Base-by-base conservation (phyloP, 1,140 invertebrate species). In the Lordiphosa mommai region DNA sequence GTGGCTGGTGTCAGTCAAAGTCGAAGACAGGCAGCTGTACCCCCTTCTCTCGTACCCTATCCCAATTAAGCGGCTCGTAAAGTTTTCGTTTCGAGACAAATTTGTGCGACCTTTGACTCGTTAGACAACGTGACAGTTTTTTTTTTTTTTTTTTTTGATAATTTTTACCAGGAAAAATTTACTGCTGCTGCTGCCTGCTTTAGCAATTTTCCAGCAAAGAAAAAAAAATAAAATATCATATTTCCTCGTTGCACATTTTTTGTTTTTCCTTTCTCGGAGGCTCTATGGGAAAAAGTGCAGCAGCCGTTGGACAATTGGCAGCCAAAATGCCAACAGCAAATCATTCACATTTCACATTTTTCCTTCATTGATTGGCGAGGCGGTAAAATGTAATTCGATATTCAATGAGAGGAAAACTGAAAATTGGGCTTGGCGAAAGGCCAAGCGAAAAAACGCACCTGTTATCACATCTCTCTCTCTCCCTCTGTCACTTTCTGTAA, bases 271-370 rank as follows among this genome's bases (percentile, higher is more conserved):
- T 53, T 69, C 41, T 58, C 59, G 55, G 56, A 29, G 72, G 50
- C 61, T 74, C 30, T 16, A 20, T 76, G 65, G 66, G 72, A 74
- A 61, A 61, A 82, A 82, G 61, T 82, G 76, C 76, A 82, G 65
- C 50, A 30, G 44, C 46, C 50, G 37, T 38, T 50, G 65, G 37
- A 77, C 73, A 80, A 79, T 80, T 79, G 73, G 73, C 73, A 79
- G 73, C 73, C 69, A 82, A 82, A 82, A 82, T 82, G 76, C 76
- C 71, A 82, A 82, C 77, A 82, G 67, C 71, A 80, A 82, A 80
- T 80, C 74, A 84, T 84, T 76, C 72, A 73, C 61, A 68, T 72
- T 79, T 60, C 36, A 63, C 53, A 55, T 43, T 72, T 79, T 60
- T 37, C 68, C 53, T 51, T 43, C 63, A 82, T 84, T 82, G 76